Base-by-base conservation (phyloP, 2,797 vertebrate genomes). In the Microctenopoma stevenorrisi region DNA sequence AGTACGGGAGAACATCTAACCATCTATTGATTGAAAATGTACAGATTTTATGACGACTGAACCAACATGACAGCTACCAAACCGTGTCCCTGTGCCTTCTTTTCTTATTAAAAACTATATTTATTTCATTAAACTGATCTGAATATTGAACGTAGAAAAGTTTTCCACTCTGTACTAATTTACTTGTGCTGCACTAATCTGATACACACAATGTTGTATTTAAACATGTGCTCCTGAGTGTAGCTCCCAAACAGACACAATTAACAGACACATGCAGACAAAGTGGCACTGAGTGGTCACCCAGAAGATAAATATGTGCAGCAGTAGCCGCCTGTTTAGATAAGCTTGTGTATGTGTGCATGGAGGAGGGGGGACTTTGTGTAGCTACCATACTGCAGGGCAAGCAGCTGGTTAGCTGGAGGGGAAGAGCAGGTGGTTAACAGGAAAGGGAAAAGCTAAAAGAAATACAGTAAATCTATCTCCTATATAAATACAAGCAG, bases 381-480 rank as follows among this genome's bases (percentile, higher is more conserved):
- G 42, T 59, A 51, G 61, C 51, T 68, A 74, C 61, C 61, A 63
- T 49, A 28, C 26, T 43, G 0, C n/a, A 4, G 57, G 66, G 75
- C 26, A 33, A 48, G 64, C 88, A 81, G 82, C 66, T 85, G 79
- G 66, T 68, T 38, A 37, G 42, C 62, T 62, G 76, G 33, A 40
- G 3, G 42, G 60, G 35, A 55, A 7, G 30, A 76, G 48, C 79
- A 81, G 81, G 60, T 87, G 83, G 73, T 78, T 66, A 43, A 74
- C 2, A 7, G 33, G 55, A 37, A 37, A 37, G 30, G 5, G 30
- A 33, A 33, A 33, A 33, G 30, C 5, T 33, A 52, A 54, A 18
- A 50, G 22, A 42, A 2, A 18, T 40, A 5, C 14, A 35, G 13
- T 40, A 12, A n/a, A 44, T 7, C 1, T 28, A 25, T 44, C 28